Evolutionary conservation across 1,140 invertebrate genomes (phyloP), one percentile per base, ranked within the genome.

Genomic region (Macrobrachium rosenbergii): DNA sequence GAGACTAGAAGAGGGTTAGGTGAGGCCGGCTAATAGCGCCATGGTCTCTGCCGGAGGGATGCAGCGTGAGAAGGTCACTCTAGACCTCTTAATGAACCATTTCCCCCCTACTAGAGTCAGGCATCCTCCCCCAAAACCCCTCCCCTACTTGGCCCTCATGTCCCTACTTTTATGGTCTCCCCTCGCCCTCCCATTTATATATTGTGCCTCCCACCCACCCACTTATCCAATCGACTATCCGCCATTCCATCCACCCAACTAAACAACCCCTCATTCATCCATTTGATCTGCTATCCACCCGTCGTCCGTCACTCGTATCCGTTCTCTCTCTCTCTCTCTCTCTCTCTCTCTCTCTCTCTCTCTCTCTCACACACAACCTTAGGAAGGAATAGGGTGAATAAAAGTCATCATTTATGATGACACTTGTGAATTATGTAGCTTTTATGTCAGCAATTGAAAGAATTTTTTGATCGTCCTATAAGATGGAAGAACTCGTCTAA

Each of bases 291-390:
- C 23, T 28, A 21, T 21, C 8, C 19, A 14, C 58, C 37, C 28
- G 11, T 59, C 23, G 21, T 80, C 28, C 37, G n/a, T 37, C 59
- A 23, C 58, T 78, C 6, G 12, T 37, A 43, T 45, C 17, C 76
- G 37, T 45, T 43, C 76, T 78, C 76, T 78, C 76, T 78, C 76
- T 78, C 76, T 78, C 76, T 78, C 76, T 78, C 76, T 78, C 76
- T 78, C 76, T 78, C 76, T 78, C 76, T 78, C 76, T 78, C 75
- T 77, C 75, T 77, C 75, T 77, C 75, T 77, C 75, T 77, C 75
- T 77, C 75, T 45, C 75, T 45, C 11, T n/a, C n/a, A n/a, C n/a
- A n/a, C n/a, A n/a, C 28, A 37, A 37, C 28, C 28, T 37, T 37
- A 37, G 28, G 28, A 37, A 37, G 28, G 28, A 37, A 37, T 37